Percentiles rank a stretch among this genome's conserved stretches.
phyloP scores from a whole-genome alignment of 2,113 vertebrate species.

The Oreochromis niloticus region DNA sequence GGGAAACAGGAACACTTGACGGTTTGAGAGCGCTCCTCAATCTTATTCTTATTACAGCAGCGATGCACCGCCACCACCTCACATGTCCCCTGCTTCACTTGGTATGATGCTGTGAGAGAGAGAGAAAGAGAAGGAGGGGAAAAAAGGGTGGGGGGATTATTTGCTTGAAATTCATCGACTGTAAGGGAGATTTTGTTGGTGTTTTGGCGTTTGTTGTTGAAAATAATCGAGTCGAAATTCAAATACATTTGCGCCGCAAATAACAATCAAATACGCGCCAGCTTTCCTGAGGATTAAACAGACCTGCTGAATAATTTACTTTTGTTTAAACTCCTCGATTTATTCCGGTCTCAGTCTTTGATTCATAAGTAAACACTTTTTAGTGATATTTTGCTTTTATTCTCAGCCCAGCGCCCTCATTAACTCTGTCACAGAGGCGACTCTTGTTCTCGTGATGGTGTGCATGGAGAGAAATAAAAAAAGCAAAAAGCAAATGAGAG shows the following conservation, averaged over 20 bases:
- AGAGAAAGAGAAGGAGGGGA: not conserved
- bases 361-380: conserved; percentile 50
- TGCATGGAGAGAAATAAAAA: not conserved
- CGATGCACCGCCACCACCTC: conserved; percentile 92
- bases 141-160: not conserved
- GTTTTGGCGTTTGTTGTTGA: not conserved
- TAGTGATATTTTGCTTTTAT: conserved; percentile 28
- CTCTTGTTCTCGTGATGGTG: not conserved
- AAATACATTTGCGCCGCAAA: not conserved
- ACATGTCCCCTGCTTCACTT: conserved; percentile 93
- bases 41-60: conserved; percentile 97
- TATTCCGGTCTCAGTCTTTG: conserved; percentile 28
- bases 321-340: conserved; percentile 20
- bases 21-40: conserved; percentile 92
- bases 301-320: conserved; percentile 45
- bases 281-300: conserved; percentile 21
- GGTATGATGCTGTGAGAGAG: conserved; percentile 77
- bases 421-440: conserved; percentile 23
- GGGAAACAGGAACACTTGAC: conserved; percentile 98
- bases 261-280: not conserved
- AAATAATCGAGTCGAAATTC: not conserved
- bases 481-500: not conserved
- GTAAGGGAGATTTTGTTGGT: not conserved
- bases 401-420: conserved; percentile 34
- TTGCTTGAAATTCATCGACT: not conserved